Evolutionary conservation across 2,888 invertebrate genomes (phyloP).

Genomic region (Amphipyra berbera): DNA sequence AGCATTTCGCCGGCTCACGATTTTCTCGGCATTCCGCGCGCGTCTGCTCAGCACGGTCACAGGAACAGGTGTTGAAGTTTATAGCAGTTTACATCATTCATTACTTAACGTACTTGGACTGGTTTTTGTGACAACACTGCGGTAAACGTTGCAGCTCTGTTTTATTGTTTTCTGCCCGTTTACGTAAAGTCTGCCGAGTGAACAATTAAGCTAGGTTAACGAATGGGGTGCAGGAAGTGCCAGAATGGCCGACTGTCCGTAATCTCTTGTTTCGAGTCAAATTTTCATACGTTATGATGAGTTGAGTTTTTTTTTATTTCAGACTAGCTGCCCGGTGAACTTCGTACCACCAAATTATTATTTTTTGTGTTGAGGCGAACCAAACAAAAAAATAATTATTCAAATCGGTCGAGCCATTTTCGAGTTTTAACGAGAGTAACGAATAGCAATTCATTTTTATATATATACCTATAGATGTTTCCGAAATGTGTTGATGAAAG

Average conservation of each 20-base stretch:
- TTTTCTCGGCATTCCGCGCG: constrained; percentile 43
- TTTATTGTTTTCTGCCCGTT: constrained; percentile 62
- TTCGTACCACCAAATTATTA: too few species aligned
- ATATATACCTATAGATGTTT: too few species aligned
- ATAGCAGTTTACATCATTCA: constrained; percentile 67
- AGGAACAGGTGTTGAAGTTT: constrained; percentile 57
- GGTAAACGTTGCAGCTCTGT: constrained; percentile 53
- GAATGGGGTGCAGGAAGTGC: constrained; percentile 30
- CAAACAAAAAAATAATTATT: too few species aligned
- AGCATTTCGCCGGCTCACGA: constrained; percentile 59
- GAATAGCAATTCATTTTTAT: too few species aligned
- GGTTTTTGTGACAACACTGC: constrained; percentile 62
- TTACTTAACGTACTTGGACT: constrained; percentile 67
- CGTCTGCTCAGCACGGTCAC: constrained; percentile 31
- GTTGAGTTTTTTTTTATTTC: constrained; percentile 15
- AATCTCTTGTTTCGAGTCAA: constrained; percentile 18
- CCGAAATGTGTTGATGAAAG: constrained; percentile 3
- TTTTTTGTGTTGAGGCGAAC: too few species aligned
- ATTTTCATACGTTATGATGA: constrained; percentile 11
- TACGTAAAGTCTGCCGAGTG: constrained; percentile 47
- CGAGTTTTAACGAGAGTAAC: too few species aligned
- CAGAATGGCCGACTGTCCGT: constrained; percentile 25
- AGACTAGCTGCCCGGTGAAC: too few species aligned
- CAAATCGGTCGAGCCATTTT: too few species aligned
- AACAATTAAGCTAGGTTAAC: constrained; percentile 55